Evolutionary conservation across 2,888 invertebrate genomes (phyloP), one percentile per base, ranked within the genome.

Genomic region (Drosophila limbata): DNA sequence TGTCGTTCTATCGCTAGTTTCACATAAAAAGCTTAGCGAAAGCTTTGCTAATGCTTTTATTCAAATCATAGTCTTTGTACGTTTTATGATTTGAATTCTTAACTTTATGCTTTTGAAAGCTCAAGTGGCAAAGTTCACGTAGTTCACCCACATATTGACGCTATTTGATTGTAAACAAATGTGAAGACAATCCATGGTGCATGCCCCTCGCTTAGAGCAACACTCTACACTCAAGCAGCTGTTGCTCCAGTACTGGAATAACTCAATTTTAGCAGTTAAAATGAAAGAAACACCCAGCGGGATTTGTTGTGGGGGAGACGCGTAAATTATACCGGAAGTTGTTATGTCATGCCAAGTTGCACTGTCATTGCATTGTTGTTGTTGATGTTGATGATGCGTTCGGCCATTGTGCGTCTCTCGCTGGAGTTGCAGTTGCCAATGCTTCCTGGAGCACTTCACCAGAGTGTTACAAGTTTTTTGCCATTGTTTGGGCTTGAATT

Each of bases 291-390:
- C 33, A 56, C 50, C 40, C 55, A 51, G 55, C 57, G 50, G 60
- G 21, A 31, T 42, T 42, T 44, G 35, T 40, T 15, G 13, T 33
- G 47, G 48, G 51, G 39, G 53, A 50, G 57, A 48, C 47, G 71
- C 47, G 57, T 60, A 65, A 79, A 75, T 69, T 73, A 79, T 68
- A 65, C 88, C 81, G 89, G 88, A 88, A 88, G 89, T 83, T 79
- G 73, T 84, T 83, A 73, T 79, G 68, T 79, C 71, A 70, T 71
- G 70, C 57, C 67, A 59, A 75, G 64, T 52, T 59, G 62, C 71
- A 63, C 65, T 68, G 66, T 74, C 60, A 52, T 50, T 68, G 74
- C 77, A 57, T 66, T 56, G 39, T 45, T 48, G 45, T 37, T 28
- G 28, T 28, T 28, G 6, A 1, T 55, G 39, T 45, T 48, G 45